phyloP scores from a whole-genome alignment of 2,797 vertebrate species.

The Gephyroberyx darwinii region DNA sequence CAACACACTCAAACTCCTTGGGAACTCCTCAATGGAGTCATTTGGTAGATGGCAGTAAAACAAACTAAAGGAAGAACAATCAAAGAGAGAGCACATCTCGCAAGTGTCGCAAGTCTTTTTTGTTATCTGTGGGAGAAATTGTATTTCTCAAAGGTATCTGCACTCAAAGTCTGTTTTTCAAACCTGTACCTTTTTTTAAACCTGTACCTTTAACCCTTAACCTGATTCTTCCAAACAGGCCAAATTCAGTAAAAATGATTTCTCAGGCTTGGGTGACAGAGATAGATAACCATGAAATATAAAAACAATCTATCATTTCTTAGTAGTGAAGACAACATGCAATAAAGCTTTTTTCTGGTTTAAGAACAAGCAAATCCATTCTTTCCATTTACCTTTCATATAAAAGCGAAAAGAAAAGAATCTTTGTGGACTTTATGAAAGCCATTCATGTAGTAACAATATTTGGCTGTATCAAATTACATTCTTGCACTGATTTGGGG shows the following conservation, averaged over 20 bases:
- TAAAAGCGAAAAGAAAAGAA: too few relatives aligned
- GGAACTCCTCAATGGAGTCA: slow-evolving; percentile 36
- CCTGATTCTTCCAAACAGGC: slow-evolving; percentile 23
- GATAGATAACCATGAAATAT: slow-evolving; percentile 25
- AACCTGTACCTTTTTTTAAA: neutral
- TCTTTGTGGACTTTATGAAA: neutral
- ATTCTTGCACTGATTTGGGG: neutral
- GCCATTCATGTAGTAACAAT: neutral
- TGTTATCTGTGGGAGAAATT: slow-evolving; percentile 9
- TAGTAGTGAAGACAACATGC: slow-evolving; percentile 29
- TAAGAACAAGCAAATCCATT: too few relatives aligned
- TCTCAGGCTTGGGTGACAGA: slow-evolving; percentile 35
- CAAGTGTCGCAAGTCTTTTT: neutral
- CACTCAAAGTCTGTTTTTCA: too few relatives aligned
- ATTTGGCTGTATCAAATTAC: neutral
- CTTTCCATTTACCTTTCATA: too few relatives aligned
- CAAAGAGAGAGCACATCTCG: slow-evolving; percentile 11
- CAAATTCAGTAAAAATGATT: slow-evolving; percentile 2
- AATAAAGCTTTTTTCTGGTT: neutral
- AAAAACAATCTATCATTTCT: slow-evolving; percentile 36
- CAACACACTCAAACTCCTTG: slow-evolving; percentile 41
- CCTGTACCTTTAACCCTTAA: slow-evolving; percentile 4
- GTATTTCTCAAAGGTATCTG: too few relatives aligned
- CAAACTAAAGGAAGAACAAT: neutral
- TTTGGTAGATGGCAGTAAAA: slow-evolving; percentile 26